Conservation (phyloP, 2,797 vertebrate genomes). For the Salmo trutta region DNA sequence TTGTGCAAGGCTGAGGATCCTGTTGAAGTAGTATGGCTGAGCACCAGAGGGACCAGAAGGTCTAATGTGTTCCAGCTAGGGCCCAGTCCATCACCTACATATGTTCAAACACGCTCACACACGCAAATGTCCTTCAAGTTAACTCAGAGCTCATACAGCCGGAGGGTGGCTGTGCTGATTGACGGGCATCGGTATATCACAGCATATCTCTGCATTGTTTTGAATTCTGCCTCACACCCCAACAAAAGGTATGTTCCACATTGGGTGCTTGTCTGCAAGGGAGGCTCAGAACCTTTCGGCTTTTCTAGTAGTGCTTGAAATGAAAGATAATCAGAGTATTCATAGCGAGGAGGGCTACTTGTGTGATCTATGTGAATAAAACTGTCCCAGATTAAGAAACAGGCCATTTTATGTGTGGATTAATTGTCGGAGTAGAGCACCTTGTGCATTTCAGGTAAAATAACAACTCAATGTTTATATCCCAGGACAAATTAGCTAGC, state of each 20-base stretch:
- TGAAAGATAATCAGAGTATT: conserved; percentile 26
- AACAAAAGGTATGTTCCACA: conserved; percentile 19
- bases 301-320: conserved; percentile 28
- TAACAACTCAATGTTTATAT: too few species aligned
- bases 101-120: conserved; percentile 20
- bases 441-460: too few species aligned
- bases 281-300: background rate
- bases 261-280: conserved; percentile 8
- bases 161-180: conserved; percentile 25
- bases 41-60: conserved; percentile 19
- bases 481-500: too few species aligned
- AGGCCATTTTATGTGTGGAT: too few species aligned
- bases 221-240: conserved; percentile 14
- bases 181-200: conserved; percentile 17
- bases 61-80: conserved; percentile 21
- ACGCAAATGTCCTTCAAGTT: conserved; percentile 30
- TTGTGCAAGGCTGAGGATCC: conserved; percentile 5
- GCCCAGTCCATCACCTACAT: conserved; percentile 16
- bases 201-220: conserved; percentile 19
- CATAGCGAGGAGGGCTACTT: background rate
- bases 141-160: conserved; percentile 40
- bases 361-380: background rate
- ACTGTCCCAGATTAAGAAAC: too few species aligned
- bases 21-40: conserved; percentile 27
- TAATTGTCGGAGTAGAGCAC: too few species aligned